These are phyloP conservation scores for Trachelus troglodyta DNA, from an alignment of 2,888 invertebrate genomes.

Conservation along the genomic window DNA sequence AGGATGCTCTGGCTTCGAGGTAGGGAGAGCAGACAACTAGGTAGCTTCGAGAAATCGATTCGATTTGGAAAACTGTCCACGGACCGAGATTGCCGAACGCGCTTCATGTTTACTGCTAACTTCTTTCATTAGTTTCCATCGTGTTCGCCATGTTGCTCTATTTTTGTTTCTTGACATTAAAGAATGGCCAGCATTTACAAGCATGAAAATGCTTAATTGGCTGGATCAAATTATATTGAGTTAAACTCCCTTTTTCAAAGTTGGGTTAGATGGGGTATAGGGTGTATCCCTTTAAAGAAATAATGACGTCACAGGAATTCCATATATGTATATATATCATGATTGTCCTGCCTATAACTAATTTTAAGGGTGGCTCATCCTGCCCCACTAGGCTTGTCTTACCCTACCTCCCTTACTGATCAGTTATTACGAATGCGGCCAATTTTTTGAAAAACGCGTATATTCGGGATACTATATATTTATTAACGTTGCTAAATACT, in stretches of 20 bases:
- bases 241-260: background rate
- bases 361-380: background rate
- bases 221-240: background rate
- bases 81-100: background rate
- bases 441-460: background rate
- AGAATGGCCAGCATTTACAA: background rate
- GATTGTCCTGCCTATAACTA: background rate
- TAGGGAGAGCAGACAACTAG: background rate
- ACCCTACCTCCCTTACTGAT: background rate
- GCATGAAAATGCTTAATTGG: background rate
- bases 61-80: slow-evolving; percentile 7
- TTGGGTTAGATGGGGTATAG: background rate
- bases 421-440: background rate
- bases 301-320: background rate
- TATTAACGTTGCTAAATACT: background rate
- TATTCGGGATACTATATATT: background rate
- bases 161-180: background rate
- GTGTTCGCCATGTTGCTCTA: background rate
- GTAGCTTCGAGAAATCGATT: slow-evolving; percentile 4
- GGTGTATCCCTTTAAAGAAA: background rate
- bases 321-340: background rate
- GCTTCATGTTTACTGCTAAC: background rate
- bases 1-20: background rate
- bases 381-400: too few relatives aligned
- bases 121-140: background rate